These are phyloP conservation scores for Melanchra persicariae DNA, from an alignment of 2,888 invertebrate genomes.

Conservation along the genomic window DNA sequence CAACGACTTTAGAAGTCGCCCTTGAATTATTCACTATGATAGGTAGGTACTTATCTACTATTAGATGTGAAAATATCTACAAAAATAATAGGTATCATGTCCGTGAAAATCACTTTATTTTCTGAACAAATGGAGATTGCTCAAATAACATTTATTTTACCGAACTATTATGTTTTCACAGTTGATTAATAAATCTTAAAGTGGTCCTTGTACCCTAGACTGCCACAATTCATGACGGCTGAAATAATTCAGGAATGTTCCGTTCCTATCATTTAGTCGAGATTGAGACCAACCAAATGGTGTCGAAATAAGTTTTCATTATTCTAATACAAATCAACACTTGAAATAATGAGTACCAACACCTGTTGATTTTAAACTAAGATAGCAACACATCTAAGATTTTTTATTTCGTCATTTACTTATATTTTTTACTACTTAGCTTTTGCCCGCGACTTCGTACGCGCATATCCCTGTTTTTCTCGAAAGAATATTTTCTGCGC, in stretches of 20 bases:
- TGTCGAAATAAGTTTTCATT: slow-evolving; percentile 15
- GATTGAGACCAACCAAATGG: neutral
- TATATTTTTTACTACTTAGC: slow-evolving; percentile 4
- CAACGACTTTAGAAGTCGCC: slow-evolving; percentile 45
- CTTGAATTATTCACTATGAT: slow-evolving; percentile 41
- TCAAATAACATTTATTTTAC: neutral
- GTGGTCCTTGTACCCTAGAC: neutral
- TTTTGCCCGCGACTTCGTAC: too few species aligned
- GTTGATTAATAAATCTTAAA: slow-evolving; percentile 7
- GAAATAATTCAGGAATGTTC: slow-evolving; percentile 32
- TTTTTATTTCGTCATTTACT: neutral
- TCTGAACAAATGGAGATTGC: slow-evolving; percentile 13
- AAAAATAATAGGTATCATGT: slow-evolving; percentile 7
- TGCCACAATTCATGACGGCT: slow-evolving; percentile 21
- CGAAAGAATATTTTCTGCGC: too few species aligned
- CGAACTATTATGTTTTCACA: slow-evolving; percentile 16
- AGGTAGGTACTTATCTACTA: too few species aligned
- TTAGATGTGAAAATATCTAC: slow-evolving; percentile 7
- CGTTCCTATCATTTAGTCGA: neutral
- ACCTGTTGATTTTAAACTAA: slow-evolving; percentile 19
- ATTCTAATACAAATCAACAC: slow-evolving; percentile 13
- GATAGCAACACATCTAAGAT: neutral
- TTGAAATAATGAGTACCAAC: slow-evolving; percentile 12
- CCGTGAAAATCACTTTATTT: neutral
- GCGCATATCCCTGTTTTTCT: too few species aligned